phyloP scores from a whole-genome alignment of 1,140 invertebrate species.

The Spodoptera litura region DNA sequence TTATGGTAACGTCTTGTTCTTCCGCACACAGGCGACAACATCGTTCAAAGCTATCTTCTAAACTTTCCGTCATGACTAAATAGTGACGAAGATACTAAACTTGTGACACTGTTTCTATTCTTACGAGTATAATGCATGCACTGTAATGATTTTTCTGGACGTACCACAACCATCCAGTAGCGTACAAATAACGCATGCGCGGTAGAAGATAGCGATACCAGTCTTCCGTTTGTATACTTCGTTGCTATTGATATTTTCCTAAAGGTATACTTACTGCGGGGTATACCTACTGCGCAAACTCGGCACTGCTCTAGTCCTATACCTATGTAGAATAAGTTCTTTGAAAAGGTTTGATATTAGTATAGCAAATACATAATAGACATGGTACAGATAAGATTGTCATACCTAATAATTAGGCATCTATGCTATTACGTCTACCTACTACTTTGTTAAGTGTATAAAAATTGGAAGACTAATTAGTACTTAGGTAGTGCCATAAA shows the following conservation, averaged over 20 bases:
- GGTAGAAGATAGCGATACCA: constrained; percentile 71
- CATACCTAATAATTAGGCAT: too few relatives aligned
- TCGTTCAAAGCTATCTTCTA: constrained; percentile 69
- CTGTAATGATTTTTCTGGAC: constrained; percentile 70
- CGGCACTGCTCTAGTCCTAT: background rate
- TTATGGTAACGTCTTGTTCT: constrained; percentile 81
- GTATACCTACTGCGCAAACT: constrained; percentile 33
- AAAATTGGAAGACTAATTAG: too few relatives aligned
- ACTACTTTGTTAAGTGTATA: too few relatives aligned
- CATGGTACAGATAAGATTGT: too few relatives aligned
- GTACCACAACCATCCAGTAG: constrained; percentile 52
- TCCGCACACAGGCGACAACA: constrained; percentile 81
- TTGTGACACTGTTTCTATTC: constrained; percentile 31
- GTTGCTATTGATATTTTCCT: constrained; percentile 65
- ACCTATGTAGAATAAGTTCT: background rate
- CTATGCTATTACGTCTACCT: too few relatives aligned
- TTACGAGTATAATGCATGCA: constrained; percentile 43
- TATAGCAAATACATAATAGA: too few relatives aligned
- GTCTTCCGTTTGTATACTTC: constrained; percentile 69
- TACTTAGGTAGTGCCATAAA: too few relatives aligned
- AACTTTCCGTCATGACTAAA: constrained; percentile 55
- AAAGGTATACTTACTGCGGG: constrained; percentile 13
- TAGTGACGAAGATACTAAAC: constrained; percentile 10
- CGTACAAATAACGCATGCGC: constrained; percentile 72
- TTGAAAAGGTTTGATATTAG: background rate